A percentile compares a stretch with the other conserved stretches of the same genome.
phyloP scores from a whole-genome alignment of 2,113 vertebrate genomes.

The Lepus europaeus region DNA sequence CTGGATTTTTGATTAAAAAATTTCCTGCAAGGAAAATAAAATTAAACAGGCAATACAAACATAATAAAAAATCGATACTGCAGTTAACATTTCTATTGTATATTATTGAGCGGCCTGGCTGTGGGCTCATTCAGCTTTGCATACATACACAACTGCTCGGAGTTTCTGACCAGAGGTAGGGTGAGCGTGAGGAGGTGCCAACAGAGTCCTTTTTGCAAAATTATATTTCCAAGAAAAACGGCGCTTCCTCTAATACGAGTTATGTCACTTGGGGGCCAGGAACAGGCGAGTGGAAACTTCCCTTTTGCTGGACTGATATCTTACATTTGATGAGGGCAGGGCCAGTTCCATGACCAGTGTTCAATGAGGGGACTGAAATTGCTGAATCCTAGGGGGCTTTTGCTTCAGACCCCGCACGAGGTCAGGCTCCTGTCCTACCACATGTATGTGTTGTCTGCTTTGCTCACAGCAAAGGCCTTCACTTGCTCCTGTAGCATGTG shows the following conservation, averaged over 20 bases:
- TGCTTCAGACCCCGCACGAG: too few species aligned
- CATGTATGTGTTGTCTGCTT: background rate
- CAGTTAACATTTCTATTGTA: slow-evolving; percentile 73
- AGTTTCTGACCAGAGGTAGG: background rate
- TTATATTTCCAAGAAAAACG: slow-evolving; percentile 14
- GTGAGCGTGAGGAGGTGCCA: background rate
- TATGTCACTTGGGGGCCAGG: background rate
- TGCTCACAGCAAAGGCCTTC: too few species aligned
- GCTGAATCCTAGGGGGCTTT: background rate
- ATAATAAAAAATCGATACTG: slow-evolving; percentile 75
- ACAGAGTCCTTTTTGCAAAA: background rate
- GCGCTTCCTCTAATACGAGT: background rate
- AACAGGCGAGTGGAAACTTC: background rate
- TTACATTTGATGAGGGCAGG: background rate
- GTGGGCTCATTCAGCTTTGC: slow-evolving; percentile 23
- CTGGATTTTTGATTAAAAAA: slow-evolving; percentile 75
- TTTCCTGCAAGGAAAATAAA: slow-evolving; percentile 73
- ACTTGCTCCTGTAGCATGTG: background rate
- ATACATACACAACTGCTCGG: background rate
- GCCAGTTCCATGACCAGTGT: too few species aligned
- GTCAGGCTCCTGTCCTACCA: background rate
- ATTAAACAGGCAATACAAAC: slow-evolving; percentile 77
- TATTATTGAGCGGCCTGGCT: slow-evolving; percentile 57
- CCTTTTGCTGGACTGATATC: background rate
- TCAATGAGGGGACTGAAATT: background rate